phyloP scores from a whole-genome alignment of 2,113 vertebrate genomes.

The Noctilio leporinus region DNA sequence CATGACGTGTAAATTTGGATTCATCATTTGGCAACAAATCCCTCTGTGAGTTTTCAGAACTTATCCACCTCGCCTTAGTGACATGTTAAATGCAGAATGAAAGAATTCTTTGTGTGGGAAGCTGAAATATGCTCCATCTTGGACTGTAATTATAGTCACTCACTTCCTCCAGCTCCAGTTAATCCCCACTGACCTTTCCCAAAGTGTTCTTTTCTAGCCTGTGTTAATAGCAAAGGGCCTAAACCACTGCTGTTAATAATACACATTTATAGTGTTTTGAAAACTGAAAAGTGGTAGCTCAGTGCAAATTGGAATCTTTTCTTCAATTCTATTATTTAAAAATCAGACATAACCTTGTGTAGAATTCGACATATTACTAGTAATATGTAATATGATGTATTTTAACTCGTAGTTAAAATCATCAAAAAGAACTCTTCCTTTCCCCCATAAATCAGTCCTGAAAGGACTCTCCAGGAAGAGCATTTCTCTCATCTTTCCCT shows the following conservation, averaged over 20 bases:
- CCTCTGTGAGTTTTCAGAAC: slow-evolving; percentile 38
- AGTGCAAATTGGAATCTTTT: neutral
- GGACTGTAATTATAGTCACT: slow-evolving; percentile 43
- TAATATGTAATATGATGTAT: too few species aligned
- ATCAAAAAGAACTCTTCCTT: neutral
- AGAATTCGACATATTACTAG: neutral
- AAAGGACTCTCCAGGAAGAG: slow-evolving; percentile 10
- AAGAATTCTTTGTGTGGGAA: slow-evolving; percentile 61
- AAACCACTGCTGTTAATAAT: neutral
- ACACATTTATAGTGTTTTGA: neutral
- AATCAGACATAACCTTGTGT: neutral
- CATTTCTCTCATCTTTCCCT: slow-evolving; percentile 19
- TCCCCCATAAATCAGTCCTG: neutral
- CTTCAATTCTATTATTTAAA: neutral
- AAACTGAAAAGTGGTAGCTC: neutral
- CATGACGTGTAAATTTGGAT: slow-evolving; percentile 11
- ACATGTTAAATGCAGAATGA: slow-evolving; percentile 48
- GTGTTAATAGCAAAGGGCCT: neutral
- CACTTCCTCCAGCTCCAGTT: slow-evolving; percentile 40
- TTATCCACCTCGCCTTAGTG: slow-evolving; percentile 19
- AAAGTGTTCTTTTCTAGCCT: slow-evolving; percentile 30
- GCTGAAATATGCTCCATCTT: slow-evolving; percentile 28
- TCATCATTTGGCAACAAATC: slow-evolving; percentile 42
- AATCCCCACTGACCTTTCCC: slow-evolving; percentile 57
- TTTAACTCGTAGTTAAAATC: slow-evolving; percentile 34